Evolutionary conservation across 2,888 invertebrate species (phyloP), one percentile per base, ranked within the genome.

Genomic region (Drosophila limbata): DNA sequence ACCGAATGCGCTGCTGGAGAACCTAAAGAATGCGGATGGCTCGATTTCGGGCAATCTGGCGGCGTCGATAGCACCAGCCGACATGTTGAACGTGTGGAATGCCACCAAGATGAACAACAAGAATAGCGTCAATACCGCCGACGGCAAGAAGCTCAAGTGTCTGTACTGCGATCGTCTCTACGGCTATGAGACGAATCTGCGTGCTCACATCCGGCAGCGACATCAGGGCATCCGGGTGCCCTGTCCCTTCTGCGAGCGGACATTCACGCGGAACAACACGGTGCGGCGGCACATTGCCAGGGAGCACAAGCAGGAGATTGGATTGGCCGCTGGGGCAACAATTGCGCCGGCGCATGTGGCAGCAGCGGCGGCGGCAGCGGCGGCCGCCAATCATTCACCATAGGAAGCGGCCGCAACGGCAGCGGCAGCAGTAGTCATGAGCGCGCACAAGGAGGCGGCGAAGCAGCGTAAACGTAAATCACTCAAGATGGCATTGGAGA

Each of bases 191-290:
- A 97, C 97, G 91, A 97, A 97, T 93, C 93, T 97, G 92, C 95
- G 97, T 83, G 97, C 97, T 78, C 97, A 97, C 93, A 97, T 97
- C 91, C 94, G 97, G 62, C 97, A 97, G 92, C 95, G 97, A 92
- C 97, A 97, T 93, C 97, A 97, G 93, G 97, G 97, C 86, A 97
- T 97, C 90, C 95, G 97, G 60, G 97, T 97, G 91, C 97, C 97
- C 62, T 97, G 97, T 93, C 97, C 97, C 69, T 97, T 96, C 93
- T 97, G 97, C 93, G 94, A 96, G 90, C 95, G 97, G 89, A 97
- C 97, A 48, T 97, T 97, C 93, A 97, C 97, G 81, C 95, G 97
- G 90, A 97, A 97, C 94, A 97, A 97, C 94, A 97, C 97, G 33
- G 97, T 97, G 90, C 95, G 97, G 73, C 95, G 97, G 76, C 97